These are phyloP conservation scores for Microcebus ravelobensis DNA, from an alignment of 2,113 vertebrate species.

Conservation along the genomic window DNA sequence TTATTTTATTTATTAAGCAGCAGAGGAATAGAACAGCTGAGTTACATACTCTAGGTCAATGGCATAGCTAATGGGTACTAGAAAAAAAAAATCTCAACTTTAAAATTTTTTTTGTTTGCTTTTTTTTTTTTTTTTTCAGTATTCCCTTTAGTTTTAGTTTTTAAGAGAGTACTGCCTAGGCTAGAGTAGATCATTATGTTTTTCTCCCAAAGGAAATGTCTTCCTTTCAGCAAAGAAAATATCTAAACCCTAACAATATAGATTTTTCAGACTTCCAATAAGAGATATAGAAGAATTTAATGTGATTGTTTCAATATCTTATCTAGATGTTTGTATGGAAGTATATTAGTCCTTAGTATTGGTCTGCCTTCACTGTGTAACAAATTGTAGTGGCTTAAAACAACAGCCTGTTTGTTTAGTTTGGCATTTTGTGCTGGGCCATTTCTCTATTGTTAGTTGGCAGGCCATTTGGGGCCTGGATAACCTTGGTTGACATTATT, in stretches of 20 bases:
- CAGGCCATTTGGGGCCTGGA: background rate
- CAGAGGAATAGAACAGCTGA: background rate
- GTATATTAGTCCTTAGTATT: background rate
- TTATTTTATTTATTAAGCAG: background rate
- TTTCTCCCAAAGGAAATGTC: background rate
- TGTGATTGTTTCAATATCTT: background rate
- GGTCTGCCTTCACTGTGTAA: background rate
- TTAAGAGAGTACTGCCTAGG: background rate
- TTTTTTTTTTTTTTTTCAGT: no score
- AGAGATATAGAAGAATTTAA: background rate
- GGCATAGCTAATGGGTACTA: background rate
- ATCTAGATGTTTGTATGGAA: background rate
- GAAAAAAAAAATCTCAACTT: background rate
- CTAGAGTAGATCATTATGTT: background rate
- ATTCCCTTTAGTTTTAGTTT: background rate
- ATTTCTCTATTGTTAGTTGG: background rate
- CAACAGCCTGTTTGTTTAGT: background rate
- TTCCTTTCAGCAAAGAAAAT: slow-evolving; percentile 1
- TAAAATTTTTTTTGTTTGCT: background rate
- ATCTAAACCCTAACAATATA: background rate
- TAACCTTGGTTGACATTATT: background rate
- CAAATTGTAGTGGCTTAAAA: background rate
- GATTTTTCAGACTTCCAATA: background rate
- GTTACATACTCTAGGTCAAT: background rate
- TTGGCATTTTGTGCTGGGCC: background rate